A percentile compares a stretch with the other conserved stretches of the same genome.
phyloP scores from a whole-genome alignment of 2,888 invertebrate species.

The Sinotaia quadrata region DNA sequence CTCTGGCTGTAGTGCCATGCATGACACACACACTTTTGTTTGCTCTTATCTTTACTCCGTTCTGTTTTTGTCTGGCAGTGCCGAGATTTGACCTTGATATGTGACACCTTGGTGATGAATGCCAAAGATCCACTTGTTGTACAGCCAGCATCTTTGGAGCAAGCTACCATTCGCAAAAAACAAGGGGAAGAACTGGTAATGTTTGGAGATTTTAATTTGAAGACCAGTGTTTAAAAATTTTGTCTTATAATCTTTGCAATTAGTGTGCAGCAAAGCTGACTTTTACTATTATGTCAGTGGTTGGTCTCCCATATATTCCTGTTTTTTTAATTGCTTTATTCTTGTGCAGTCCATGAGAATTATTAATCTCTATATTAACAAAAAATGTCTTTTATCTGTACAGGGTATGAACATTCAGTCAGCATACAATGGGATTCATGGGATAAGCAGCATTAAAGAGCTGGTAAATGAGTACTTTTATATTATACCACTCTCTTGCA shows the following conservation, averaged over 20 bases:
- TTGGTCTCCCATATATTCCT: too few relatives aligned
- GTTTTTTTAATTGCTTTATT: too few relatives aligned
- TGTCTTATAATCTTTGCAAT: background rate
- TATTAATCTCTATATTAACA: too few relatives aligned
- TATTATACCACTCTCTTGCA: too few relatives aligned
- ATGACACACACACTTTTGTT: too few relatives aligned
- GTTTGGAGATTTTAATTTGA: constrained; percentile 19
- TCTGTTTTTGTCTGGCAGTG: constrained; percentile 76
- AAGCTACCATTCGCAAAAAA: constrained; percentile 87
- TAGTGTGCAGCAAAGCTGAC: background rate
- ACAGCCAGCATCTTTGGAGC: constrained; percentile 91
- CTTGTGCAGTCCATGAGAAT: too few relatives aligned
- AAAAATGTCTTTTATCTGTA: constrained; percentile 38
- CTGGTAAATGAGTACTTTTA: constrained; percentile 65
- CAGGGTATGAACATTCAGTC: constrained; percentile 91
- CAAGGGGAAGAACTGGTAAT: constrained; percentile 85
- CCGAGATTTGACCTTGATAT: constrained; percentile 81
- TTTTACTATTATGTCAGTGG: background rate
- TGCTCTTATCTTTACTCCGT: background rate
- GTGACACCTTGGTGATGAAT: constrained; percentile 86
- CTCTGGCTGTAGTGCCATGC: too few relatives aligned
- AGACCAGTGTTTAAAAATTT: background rate
- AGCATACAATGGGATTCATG: constrained; percentile 82
- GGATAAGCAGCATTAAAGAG: constrained; percentile 89
- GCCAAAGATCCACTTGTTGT: constrained; percentile 89